Evolutionary conservation across 2,113 vertebrate genomes (phyloP), one percentile per base, ranked within the genome.

Genomic region (Nettapus auritus): DNA sequence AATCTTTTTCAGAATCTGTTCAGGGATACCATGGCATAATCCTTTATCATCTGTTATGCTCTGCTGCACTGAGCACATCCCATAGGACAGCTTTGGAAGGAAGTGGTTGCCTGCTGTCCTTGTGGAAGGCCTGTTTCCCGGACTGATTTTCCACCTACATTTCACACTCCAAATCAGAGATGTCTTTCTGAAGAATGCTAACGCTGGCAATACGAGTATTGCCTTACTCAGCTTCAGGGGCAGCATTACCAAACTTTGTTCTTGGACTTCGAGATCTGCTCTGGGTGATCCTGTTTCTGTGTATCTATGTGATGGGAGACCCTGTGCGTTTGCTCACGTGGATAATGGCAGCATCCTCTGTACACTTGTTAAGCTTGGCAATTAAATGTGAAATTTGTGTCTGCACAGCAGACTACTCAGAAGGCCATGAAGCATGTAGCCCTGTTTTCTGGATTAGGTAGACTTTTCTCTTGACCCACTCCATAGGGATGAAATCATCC

Each of bases 21-120:
- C 88, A 96, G 15, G 95, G 90, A 79, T 82, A 94, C 62, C 48
- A n/a, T 2, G 5, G 46, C 64, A 57, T 91, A 95, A 88, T 91
- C 68, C 46, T 96, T 88, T 91, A 75, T 96, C 76, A 90, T 88
- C 79, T 64, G 29, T 75, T 96, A 62, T 40, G 86, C 92, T 94
- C 57, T 7, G 23, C 52, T 88, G 82, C 69, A 16, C 69, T 90
- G 76, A 83, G 52, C 56, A 67, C 1, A 0, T 97, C 92, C 88
- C 93, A 66, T 50, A 84, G 93, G 94, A 93, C 66, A 84, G 4
- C 57, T 88, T 42, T 84, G 42, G 66, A 82, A 18, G 34, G 83
- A 78, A 60, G 66, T 60, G 73, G 48, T 86, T 94, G 64, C 69
- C 25, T 88, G 79, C 42, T 22, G 3, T 84, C 88, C 82, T 23